Evolutionary conservation across 92 coral and sea anemone genomes (phyloP), one percentile per base, ranked within the genome.

Genomic region (Parazoanthus swiftii): DNA sequence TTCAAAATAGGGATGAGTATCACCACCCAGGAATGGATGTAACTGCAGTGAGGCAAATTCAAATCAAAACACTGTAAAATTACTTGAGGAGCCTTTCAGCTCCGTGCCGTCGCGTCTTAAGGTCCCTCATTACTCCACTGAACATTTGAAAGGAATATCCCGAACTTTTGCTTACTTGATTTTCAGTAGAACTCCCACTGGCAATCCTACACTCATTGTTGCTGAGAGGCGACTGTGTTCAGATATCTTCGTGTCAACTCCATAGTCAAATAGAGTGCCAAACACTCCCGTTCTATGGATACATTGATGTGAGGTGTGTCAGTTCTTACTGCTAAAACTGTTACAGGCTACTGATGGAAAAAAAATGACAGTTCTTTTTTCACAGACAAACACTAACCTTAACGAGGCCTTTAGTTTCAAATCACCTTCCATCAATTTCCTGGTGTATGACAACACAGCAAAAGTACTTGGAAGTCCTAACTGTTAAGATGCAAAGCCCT

Each of bases 191-290:
- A 97, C 99, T 39, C 99, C 99, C 48, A 86, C 72, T 8, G 95
- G 94, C 10, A 87, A 25, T 0, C 98, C 98, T 74, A 97, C 80
- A 76, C 93, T 88, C 74, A 97, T 77, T 13, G 95, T 91, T 23
- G 97, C 99, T 16, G 94, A 94, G 5, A 97, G 90, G 20, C 89
- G 89, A 88, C 99, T 97, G 89, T 95, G 98, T 38, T 95, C 93
- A 5, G 99, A 95, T 78, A 97, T 92, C 88, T 97, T 93, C 58
- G 89, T 91, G 43, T 95, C 98, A 50, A 86, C 90, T 43, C 98
- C 99, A 85, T 95, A 97, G 33, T 91, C 95, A 50, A 95, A 59
- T 73, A 95, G 54, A 25, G 95, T 91, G 7, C 96, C 99, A 88
- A 97, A 91, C 39, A 92, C 88, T 8, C 99, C 98, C 21, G 91